phyloP scores from a whole-genome alignment of 2,797 vertebrate genomes.

The Tragopan temminckii region DNA sequence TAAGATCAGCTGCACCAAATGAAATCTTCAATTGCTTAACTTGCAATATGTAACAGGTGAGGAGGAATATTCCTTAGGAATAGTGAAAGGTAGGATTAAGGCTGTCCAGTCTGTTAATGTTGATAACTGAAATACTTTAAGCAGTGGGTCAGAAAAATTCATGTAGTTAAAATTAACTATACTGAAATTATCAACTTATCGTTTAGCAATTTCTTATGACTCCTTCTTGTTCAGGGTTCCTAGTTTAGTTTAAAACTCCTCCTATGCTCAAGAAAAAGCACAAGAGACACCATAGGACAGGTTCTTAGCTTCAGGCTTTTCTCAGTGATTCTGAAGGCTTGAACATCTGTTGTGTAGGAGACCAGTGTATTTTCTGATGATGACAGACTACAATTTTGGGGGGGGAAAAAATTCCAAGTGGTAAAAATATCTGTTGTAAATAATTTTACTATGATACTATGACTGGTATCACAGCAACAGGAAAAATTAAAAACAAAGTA shows the following conservation, averaged over 20 bases:
- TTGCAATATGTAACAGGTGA: neutral
- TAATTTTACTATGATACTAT: neutral
- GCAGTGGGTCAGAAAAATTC: neutral
- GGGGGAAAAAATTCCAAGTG: neutral
- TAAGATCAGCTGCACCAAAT: neutral
- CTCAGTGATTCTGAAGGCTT: neutral
- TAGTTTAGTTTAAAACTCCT: neutral
- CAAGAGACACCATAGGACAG: neutral
- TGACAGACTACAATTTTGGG: neutral
- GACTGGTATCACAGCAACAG: neutral
- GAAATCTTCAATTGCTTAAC: neutral
- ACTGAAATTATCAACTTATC: neutral
- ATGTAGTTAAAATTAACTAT: neutral
- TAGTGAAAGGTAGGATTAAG: neutral
- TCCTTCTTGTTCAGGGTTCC: neutral
- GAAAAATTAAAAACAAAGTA: neutral
- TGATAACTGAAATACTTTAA: neutral
- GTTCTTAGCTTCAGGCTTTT: neutral
- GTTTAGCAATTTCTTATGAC: neutral
- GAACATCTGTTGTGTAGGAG: neutral
- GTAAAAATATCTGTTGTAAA: neutral
- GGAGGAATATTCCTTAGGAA: neutral
- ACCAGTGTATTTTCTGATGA: neutral
- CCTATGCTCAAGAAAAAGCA: neutral
- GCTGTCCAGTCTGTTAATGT: neutral